These are phyloP conservation scores for Eupithecia centaureata DNA, from an alignment of 2,888 invertebrate species.

Conservation along the genomic window DNA sequence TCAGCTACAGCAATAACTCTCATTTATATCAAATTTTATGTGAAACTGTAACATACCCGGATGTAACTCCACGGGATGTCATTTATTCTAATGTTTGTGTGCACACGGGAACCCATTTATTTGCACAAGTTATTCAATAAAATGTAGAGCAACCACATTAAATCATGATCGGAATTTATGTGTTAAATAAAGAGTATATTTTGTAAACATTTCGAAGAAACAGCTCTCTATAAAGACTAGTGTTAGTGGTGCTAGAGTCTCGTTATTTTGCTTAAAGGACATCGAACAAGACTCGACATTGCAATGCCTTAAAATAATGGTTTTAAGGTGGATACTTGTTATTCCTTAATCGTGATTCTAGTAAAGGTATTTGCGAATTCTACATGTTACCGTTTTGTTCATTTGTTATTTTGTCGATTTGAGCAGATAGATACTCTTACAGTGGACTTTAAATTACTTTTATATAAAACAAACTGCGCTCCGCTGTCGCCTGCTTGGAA, in stretches of 20 bases:
- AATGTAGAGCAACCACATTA: slow-evolving; percentile 13
- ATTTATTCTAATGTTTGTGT: slow-evolving; percentile 12
- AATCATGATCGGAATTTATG: slow-evolving; percentile 13
- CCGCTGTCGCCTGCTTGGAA: too few species aligned
- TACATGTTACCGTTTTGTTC: neutral
- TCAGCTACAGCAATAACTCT: neutral
- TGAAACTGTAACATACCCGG: slow-evolving; percentile 11
- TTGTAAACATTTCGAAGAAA: slow-evolving; percentile 16
- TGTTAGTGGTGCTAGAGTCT: slow-evolving; percentile 35
- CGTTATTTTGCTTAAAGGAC: slow-evolving; percentile 35
- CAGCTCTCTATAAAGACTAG: slow-evolving; percentile 29
- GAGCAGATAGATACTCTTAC: too few species aligned
- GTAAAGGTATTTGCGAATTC: neutral
- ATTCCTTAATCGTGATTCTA: slow-evolving; percentile 1
- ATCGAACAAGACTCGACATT: slow-evolving; percentile 32
- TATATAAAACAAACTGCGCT: too few species aligned
- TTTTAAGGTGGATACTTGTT: slow-evolving; percentile 29
- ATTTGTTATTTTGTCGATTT: neutral
- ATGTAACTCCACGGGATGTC: slow-evolving; percentile 10
- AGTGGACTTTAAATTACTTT: too few species aligned
- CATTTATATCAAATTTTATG: slow-evolving; percentile 5
- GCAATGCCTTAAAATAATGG: slow-evolving; percentile 26
- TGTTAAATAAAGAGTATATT: slow-evolving; percentile 7
- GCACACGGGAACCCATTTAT: slow-evolving; percentile 10
- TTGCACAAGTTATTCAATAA: slow-evolving; percentile 11